These are phyloP conservation scores for Melieria picta DNA, from an alignment of 2,888 invertebrate genomes.

Conservation along the genomic window DNA sequence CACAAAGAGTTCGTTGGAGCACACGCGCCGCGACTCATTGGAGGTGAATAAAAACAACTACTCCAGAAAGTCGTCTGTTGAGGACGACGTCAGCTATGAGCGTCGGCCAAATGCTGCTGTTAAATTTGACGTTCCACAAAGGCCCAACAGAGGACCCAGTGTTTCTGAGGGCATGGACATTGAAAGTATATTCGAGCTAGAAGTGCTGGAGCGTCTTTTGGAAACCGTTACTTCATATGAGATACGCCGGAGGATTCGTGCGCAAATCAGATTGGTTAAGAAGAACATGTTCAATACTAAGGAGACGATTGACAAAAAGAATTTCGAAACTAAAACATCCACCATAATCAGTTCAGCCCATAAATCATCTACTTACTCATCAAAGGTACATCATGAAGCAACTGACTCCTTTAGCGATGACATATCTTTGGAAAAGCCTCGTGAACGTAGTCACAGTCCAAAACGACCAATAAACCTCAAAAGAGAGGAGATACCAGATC, in stretches of 20 bases:
- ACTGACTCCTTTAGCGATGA: constrained; percentile 38
- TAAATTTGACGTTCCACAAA: constrained; percentile 77
- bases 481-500: constrained; percentile 30
- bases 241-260: constrained; percentile 78
- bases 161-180: constrained; percentile 69
- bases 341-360: constrained; percentile 38
- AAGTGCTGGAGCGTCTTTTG: constrained; percentile 77
- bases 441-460: constrained; percentile 36
- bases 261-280: constrained; percentile 79
- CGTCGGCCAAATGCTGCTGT: constrained; percentile 68
- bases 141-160: constrained; percentile 69
- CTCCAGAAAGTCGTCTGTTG: constrained; percentile 57
- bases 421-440: constrained; percentile 14
- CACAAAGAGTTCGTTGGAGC: constrained; percentile 64
- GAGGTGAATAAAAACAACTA: constrained; percentile 61
- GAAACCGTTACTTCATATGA: constrained; percentile 82
- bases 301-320: constrained; percentile 25
- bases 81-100: constrained; percentile 62
- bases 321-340: constrained; percentile 30
- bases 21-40: constrained; percentile 62
- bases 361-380: constrained; percentile 36
- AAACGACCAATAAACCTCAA: not conserved
- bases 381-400: constrained; percentile 37
- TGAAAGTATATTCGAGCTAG: constrained; percentile 78
- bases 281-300: constrained; percentile 70